These are phyloP conservation scores for Morone saxatilis DNA, from an alignment of 2,113 vertebrate species.

Conservation along the genomic window DNA sequence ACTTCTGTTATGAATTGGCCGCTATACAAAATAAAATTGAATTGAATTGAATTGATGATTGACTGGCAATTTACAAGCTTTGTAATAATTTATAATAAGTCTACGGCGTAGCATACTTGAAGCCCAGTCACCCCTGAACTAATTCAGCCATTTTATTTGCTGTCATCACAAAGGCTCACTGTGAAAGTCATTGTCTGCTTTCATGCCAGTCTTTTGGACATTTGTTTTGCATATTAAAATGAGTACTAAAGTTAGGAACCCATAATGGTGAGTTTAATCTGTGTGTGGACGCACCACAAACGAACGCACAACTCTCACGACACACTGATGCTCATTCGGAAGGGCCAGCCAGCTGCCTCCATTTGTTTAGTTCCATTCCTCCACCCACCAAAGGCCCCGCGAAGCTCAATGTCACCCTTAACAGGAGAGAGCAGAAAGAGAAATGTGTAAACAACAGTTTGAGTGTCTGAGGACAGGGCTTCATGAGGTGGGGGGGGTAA, in stretches of 20 bases:
- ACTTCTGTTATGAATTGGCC: too few relatives aligned
- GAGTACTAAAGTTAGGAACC: not conserved
- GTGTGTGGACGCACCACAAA: not conserved
- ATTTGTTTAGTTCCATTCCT: constrained; percentile 4
- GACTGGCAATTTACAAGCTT: not conserved
- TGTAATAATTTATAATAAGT: constrained; percentile 9
- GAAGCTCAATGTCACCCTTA: constrained; percentile 29
- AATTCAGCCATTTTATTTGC: not conserved
- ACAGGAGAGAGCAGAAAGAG: not conserved
- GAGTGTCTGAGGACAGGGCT: not conserved
- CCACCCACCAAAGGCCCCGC: constrained; percentile 6
- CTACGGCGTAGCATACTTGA: not conserved
- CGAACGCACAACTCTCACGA: not conserved
- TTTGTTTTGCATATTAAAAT: constrained; percentile 37
- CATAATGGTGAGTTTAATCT: too few relatives aligned
- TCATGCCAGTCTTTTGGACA: not conserved
- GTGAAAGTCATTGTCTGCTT: not conserved
- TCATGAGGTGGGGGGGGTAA: not conserved
- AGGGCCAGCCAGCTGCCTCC: constrained; percentile 14
- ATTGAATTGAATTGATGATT: too few relatives aligned
- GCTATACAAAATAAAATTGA: too few relatives aligned
- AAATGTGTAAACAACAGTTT: not conserved
- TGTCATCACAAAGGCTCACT: constrained; percentile 11
- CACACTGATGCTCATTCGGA: constrained; percentile 19
- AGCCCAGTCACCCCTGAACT: not conserved